Evolutionary conservation across 2,797 vertebrate species (phyloP).

Genomic region (Catostomus latipinnis): DNA sequence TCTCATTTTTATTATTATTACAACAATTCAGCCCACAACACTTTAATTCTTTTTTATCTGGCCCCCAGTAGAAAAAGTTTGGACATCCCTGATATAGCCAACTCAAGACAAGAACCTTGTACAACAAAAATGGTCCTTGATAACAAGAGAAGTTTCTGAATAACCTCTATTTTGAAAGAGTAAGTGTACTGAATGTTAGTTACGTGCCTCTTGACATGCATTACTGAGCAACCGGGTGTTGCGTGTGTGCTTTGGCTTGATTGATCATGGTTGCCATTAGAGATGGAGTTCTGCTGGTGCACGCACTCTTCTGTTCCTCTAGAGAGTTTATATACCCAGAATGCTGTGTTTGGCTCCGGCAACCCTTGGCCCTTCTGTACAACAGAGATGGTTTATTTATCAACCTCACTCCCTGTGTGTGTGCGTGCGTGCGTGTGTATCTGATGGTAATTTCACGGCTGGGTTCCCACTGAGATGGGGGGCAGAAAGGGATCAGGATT

Average conservation of each 20-base stretch:
- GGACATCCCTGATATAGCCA: too few relatives aligned
- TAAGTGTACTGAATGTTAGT: background rate
- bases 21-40: too few relatives aligned
- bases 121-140: background rate
- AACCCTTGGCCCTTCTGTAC: conserved; percentile 48
- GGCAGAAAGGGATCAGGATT: conserved; percentile 66
- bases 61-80: too few relatives aligned
- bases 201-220: conserved; percentile 1
- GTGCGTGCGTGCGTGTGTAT: conserved; percentile 56
- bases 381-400: conserved; percentile 59
- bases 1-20: too few relatives aligned
- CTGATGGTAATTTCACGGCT: conserved; percentile 79
- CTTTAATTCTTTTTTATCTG: too few relatives aligned
- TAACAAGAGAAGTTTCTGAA: background rate
- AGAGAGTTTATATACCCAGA: conserved; percentile 54
- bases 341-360: conserved; percentile 38
- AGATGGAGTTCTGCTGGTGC: conserved; percentile 34
- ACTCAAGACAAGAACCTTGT: too few relatives aligned
- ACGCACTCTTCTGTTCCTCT: conserved; percentile 19
- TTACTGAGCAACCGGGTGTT: conserved; percentile 6
- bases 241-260: background rate
- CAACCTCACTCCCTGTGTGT: conserved; percentile 14
- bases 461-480: conserved; percentile 60
- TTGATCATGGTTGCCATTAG: conserved; percentile 13
- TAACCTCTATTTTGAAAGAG: background rate